Base-by-base conservation (phyloP, 1,140 invertebrate species). In the Drosophila melanica region DNA sequence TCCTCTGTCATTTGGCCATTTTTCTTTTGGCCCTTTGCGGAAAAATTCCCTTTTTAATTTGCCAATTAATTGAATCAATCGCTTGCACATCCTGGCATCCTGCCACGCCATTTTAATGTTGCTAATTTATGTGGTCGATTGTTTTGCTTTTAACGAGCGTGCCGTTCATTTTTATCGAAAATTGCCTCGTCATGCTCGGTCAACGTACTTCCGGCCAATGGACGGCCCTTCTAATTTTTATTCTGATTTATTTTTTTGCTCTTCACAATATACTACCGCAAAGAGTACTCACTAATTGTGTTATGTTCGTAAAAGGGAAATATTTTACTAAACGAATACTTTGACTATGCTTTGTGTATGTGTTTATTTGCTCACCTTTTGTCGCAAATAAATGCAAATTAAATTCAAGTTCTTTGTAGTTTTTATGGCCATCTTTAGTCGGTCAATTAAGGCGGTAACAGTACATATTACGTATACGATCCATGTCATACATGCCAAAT, bases 101-200 rank as follows among this genome's bases (percentile, higher is more conserved):
- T 35, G 44, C 30, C 23, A 65, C 41, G 60, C 62, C 23, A 69
- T 74, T 85, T 86, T 87, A 76, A 86, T 86, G 75, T 53, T 65
- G 78, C 82, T 86, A 86, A 86, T 86, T 86, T 87, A 86, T 86
- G 82, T 81, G 79, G 75, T 87, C 81, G 79, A 86, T 86, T 86
- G 82, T 86, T 86, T 86, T 87, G 80, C 67, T 79, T 87, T 86
- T 87, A 86, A 87, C 82, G 79, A 86, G 81, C 81, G 48, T 53
- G 47, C 59, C 68, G 72, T 55, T 48, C 71, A 67, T 75, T 87
- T 81, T 86, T 81, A 58, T 72, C 47, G 45, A 67, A 65, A 79
- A 84, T 80, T 58, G 60, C 62, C 54, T 37, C 39, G 48, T 64
- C 60, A 59, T 59, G 60, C 44, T 48, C 42, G 64, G 48, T 63